Conservation (phyloP, 2,113 vertebrate species). For the Callithrix jacchus region DNA sequence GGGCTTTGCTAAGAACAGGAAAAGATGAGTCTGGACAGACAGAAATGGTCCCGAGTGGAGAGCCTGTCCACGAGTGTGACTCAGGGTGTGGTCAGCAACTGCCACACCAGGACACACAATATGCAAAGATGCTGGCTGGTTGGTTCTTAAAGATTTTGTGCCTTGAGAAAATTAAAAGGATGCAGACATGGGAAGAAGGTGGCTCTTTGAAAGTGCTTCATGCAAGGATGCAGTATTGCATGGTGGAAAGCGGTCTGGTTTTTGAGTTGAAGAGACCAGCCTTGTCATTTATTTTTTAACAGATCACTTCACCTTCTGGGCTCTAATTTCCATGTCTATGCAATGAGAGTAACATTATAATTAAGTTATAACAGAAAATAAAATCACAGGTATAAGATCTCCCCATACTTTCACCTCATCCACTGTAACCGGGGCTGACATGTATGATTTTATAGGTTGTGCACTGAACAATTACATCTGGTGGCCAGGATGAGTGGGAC, state of each 20-base stretch:
- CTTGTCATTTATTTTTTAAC: too few species aligned
- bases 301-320: too few species aligned
- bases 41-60: rapidly evolving
- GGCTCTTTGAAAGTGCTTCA: too few species aligned
- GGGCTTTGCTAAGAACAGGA: neutral
- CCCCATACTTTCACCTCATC: neutral
- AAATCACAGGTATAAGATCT: neutral
- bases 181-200: too few species aligned
- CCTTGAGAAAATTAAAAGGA: neutral
- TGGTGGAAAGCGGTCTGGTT: too few species aligned
- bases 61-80: neutral
- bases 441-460: neutral
- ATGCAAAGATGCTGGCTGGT: neutral
- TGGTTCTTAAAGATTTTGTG: neutral
- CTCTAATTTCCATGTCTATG: too few species aligned
- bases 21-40: neutral
- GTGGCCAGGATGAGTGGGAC: neutral
- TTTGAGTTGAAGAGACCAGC: too few species aligned
- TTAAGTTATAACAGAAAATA: neutral
- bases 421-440: neutral
- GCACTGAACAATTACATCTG: neutral
- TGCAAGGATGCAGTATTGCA: too few species aligned
- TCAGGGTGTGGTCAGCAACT: neutral
- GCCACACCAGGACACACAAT: neutral
- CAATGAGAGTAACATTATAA: neutral